Evolutionary conservation across 2,113 vertebrate species (phyloP).

Genomic region (Isurus oxyrinchus): DNA sequence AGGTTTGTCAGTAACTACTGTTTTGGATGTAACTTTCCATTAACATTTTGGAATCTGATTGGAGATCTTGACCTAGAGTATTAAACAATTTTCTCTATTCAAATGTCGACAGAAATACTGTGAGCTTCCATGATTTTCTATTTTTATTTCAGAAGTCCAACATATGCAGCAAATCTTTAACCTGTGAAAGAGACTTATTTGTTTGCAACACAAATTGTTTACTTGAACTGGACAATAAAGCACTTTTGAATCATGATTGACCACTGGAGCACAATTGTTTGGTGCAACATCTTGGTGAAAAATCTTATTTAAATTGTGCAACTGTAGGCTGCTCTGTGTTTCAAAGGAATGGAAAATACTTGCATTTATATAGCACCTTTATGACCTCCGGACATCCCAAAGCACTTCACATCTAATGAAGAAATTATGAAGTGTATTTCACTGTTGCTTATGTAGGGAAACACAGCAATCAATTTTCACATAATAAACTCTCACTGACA

Average conservation of each 20-base stretch:
- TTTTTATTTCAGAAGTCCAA: neutral
- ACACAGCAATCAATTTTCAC: neutral
- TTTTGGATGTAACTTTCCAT: neutral
- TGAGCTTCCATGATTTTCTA: neutral
- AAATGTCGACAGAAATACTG: neutral
- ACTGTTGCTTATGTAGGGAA: neutral
- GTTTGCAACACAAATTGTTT: neutral
- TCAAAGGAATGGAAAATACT: neutral
- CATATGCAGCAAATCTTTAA: neutral
- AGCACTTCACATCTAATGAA: neutral
- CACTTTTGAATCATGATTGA: neutral
- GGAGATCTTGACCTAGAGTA: neutral
- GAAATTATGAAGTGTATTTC: neutral
- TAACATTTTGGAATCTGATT: neutral
- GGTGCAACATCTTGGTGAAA: neutral
- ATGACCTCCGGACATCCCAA: neutral
- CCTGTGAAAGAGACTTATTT: neutral
- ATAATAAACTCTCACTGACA: neutral
- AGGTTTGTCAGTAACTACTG: neutral
- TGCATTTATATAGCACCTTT: neutral
- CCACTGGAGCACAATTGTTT: neutral
- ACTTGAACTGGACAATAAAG: neutral
- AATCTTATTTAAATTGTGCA: neutral
- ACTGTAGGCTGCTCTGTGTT: neutral
- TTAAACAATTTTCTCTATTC: neutral